Evolutionary conservation across 2,797 vertebrate genomes (phyloP).

Genomic region (Pangasius mekongensis): DNA sequence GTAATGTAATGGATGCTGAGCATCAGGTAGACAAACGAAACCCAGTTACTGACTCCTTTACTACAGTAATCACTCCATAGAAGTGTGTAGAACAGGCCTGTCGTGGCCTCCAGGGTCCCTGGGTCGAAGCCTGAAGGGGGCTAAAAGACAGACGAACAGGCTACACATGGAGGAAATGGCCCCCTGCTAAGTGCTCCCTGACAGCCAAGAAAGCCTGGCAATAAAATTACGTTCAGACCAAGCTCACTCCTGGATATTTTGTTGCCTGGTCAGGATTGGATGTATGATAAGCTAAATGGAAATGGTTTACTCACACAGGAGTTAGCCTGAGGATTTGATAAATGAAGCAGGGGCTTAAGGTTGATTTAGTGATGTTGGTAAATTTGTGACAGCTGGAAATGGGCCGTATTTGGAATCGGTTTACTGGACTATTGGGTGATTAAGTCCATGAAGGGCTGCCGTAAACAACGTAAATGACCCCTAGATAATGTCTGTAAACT

Average conservation of each 20-base stretch:
- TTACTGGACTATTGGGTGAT: conserved; percentile 32
- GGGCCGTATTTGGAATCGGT: conserved; percentile 36
- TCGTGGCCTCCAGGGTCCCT: conserved; percentile 39
- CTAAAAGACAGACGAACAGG: conserved; percentile 51
- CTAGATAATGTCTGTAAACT: conserved; percentile 12
- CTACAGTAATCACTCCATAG: background rate
- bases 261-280: conserved; percentile 27
- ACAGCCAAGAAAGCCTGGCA: conserved; percentile 44
- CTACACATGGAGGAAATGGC: conserved; percentile 56
- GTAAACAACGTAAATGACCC: conserved; percentile 38
- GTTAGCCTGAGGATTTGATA: conserved; percentile 27
- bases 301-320: conserved; percentile 42
- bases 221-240: conserved; percentile 53
- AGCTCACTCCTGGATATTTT: conserved; percentile 47
- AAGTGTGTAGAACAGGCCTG: conserved; percentile 36
- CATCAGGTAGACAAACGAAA: conserved; percentile 33
- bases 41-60: conserved; percentile 32
- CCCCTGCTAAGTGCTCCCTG: conserved; percentile 55
- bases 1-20: conserved; percentile 39
- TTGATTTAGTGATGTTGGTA: conserved; percentile 31
- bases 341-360: conserved; percentile 30
- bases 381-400: conserved; percentile 48
- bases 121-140: conserved; percentile 28
- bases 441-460: conserved; percentile 27
- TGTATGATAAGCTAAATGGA: conserved; percentile 46